These are phyloP conservation scores for Platyura marginata DNA, from an alignment of 1,140 invertebrate species.

Conservation along the genomic window DNA sequence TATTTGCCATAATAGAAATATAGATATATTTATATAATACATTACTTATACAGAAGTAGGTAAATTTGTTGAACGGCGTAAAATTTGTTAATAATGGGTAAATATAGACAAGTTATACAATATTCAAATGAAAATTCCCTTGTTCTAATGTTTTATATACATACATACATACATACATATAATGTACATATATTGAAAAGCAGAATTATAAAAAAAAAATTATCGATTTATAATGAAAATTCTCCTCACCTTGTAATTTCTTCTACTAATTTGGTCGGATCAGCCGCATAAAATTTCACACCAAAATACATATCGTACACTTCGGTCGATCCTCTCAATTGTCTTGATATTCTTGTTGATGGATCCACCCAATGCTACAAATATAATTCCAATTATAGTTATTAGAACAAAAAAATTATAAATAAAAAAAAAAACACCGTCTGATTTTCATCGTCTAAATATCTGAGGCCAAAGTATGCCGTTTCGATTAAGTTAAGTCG, in stretches of 20 bases:
- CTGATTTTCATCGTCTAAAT: slow-evolving; percentile 70
- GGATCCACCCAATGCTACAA: slow-evolving; percentile 79
- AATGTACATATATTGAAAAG: too few species aligned
- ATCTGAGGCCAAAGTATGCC: slow-evolving; percentile 81
- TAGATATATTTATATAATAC: too few species aligned
- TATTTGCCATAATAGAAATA: too few species aligned
- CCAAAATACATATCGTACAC: slow-evolving; percentile 89
- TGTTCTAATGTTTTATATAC: too few species aligned
- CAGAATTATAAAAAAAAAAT: slow-evolving; percentile 4
- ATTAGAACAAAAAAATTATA: background rate
- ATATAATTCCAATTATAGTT: slow-evolving; percentile 6
- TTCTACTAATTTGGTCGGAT: slow-evolving; percentile 87
- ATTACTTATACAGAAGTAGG: too few species aligned
- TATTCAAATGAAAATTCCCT: too few species aligned
- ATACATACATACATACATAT: too few species aligned
- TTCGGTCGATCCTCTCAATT: slow-evolving; percentile 55
- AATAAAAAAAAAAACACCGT: slow-evolving; percentile 35
- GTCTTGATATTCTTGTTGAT: slow-evolving; percentile 60
- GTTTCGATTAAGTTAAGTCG: slow-evolving; percentile 83
- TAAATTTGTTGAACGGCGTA: too few species aligned
- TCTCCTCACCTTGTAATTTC: slow-evolving; percentile 73
- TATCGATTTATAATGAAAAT: background rate
- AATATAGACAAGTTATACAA: too few species aligned
- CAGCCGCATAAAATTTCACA: slow-evolving; percentile 97
- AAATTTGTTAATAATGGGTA: too few species aligned